Evolutionary conservation across 2,113 vertebrate species (phyloP).

Genomic region (Clarias magur): DNA sequence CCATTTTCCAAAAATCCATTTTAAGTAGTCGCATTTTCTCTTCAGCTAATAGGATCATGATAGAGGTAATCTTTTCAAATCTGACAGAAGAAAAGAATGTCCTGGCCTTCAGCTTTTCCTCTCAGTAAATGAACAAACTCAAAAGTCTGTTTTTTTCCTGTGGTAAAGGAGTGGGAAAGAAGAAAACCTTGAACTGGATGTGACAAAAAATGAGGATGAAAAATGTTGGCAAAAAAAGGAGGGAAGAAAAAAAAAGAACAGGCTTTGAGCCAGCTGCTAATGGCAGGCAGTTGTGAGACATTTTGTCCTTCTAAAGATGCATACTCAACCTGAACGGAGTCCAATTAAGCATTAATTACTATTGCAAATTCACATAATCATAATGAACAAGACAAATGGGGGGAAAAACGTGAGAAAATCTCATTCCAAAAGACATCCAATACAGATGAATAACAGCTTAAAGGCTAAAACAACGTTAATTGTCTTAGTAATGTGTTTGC

Average conservation of each 20-base stretch:
- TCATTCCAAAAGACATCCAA: neutral
- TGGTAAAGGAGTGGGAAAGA: slow-evolving; percentile 64
- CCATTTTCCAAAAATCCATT: slow-evolving; percentile 78
- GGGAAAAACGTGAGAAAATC: neutral
- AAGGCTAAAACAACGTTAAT: neutral
- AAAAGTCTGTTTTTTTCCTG: slow-evolving; percentile 75
- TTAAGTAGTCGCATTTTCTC: slow-evolving; percentile 77
- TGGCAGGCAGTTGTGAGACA: slow-evolving; percentile 34
- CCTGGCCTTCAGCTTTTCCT: slow-evolving; percentile 79
- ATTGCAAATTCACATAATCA: slow-evolving; percentile 2
- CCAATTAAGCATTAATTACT: slow-evolving; percentile 30
- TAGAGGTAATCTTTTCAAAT: slow-evolving; percentile 78
- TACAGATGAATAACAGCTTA: slow-evolving; percentile 4
- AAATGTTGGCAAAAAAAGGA: slow-evolving; percentile 63
- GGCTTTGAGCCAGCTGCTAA: slow-evolving; percentile 44
- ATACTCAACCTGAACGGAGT: slow-evolving; percentile 8
- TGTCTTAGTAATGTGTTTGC: neutral
- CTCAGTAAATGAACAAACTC: slow-evolving; percentile 76
- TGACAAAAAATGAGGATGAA: slow-evolving; percentile 62
- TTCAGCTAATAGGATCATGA: slow-evolving; percentile 79
- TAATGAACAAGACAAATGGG: neutral
- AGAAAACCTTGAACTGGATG: slow-evolving; percentile 61
- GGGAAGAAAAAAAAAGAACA: slow-evolving; percentile 35
- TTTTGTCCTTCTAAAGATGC: slow-evolving; percentile 39
- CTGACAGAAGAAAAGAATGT: slow-evolving; percentile 73